These are phyloP conservation scores for Aelia acuminata DNA, from an alignment of 2,888 invertebrate species.

Conservation along the genomic window DNA sequence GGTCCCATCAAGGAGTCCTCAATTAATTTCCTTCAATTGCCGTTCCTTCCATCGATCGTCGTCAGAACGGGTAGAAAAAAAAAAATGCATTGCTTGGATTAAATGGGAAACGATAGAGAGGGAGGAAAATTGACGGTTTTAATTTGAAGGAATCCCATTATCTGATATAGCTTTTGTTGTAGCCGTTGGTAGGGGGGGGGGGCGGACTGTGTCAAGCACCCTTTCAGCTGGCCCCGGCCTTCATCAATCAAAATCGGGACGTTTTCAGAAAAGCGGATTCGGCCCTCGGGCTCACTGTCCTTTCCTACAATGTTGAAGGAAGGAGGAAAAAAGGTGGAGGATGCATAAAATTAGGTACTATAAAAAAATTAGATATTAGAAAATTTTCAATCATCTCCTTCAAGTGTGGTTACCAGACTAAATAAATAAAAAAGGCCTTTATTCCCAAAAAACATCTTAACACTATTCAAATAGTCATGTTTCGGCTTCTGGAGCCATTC, in stretches of 20 bases:
- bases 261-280: conserved; percentile 4
- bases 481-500: too few species aligned
- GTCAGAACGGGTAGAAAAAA: too few species aligned
- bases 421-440: too few species aligned
- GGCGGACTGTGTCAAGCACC: conserved; percentile 19
- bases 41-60: conserved; percentile 1
- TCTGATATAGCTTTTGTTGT: conserved; percentile 30
- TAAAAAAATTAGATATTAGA: too few species aligned
- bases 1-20: background rate
- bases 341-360: too few species aligned
- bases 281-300: background rate
- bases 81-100: conserved; percentile 16
- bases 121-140: conserved; percentile 23
- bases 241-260: conserved; percentile 24
- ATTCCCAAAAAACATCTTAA: too few species aligned
- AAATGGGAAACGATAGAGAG: background rate
- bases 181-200: background rate
- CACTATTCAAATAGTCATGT: too few species aligned
- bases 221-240: background rate
- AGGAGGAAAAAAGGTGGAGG: too few species aligned
- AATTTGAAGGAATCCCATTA: conserved; percentile 39
- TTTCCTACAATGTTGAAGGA: background rate
- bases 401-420: too few species aligned
- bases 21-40: conserved; percentile 13
- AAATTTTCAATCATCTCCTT: too few species aligned